phyloP scores from a whole-genome alignment of 2,797 vertebrate species.

The Rhyacichthys aspro region DNA sequence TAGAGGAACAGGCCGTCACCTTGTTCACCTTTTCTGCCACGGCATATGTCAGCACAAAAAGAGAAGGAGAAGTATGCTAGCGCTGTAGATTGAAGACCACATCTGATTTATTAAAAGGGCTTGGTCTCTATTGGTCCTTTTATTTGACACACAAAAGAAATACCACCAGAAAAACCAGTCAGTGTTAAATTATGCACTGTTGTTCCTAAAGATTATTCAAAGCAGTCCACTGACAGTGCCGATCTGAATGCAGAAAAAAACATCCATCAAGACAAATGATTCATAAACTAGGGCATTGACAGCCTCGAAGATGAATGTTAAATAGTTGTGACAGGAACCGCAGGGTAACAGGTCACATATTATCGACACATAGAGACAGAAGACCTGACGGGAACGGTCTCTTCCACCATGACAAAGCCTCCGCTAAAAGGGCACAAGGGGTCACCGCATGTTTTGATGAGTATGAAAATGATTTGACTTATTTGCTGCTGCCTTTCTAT shows the following conservation, averaged over 20 bases:
- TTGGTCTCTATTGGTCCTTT: not conserved
- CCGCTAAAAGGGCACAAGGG: not conserved
- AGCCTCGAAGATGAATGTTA: conserved; percentile 6
- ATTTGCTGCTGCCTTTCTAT: not conserved
- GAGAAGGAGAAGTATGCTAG: too few relatives aligned
- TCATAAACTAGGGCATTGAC: not conserved
- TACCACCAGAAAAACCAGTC: too few relatives aligned
- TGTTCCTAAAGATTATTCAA: not conserved
- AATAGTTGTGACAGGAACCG: conserved; percentile 8
- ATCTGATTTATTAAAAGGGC: too few relatives aligned
- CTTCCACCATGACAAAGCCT: not conserved
- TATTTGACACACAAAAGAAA: too few relatives aligned
- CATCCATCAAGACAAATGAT: not conserved
- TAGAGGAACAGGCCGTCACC: not conserved
- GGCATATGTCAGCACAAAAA: conserved; percentile 2
- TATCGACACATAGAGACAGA: conserved; percentile 1
- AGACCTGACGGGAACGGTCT: not conserved
- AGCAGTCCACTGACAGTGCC: not conserved
- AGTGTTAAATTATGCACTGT: not conserved
- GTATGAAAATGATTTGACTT: conserved; percentile 8
- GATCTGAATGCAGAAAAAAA: conserved; percentile 2
- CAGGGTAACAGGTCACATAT: conserved; percentile 3
- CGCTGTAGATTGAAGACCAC: too few relatives aligned
- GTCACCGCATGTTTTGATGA: not conserved
- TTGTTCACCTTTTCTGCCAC: not conserved